These are phyloP conservation scores for Pygocentrus nattereri DNA, from an alignment of 2,797 vertebrate species.

Conservation along the genomic window DNA sequence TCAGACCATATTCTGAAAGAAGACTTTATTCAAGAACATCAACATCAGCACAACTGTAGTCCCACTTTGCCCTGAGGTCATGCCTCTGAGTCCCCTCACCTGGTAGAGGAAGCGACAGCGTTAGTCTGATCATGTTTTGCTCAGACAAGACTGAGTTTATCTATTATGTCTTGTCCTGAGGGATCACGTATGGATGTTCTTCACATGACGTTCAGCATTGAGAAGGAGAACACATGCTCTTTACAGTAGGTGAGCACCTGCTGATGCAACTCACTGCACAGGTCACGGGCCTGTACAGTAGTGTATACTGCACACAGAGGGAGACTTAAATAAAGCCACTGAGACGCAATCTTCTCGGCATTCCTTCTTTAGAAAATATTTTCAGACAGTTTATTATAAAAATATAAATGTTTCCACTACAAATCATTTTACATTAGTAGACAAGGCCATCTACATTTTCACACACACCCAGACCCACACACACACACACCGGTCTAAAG, in stretches of 20 bases:
- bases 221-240: slow-evolving; percentile 18
- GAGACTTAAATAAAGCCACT: slow-evolving; percentile 61
- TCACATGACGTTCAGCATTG: slow-evolving; percentile 8
- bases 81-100: slow-evolving; percentile 14
- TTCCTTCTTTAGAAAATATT: slow-evolving; percentile 99
- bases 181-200: slow-evolving; percentile 31
- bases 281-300: not conserved
- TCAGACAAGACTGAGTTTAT: slow-evolving; percentile 30
- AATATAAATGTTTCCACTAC: slow-evolving; percentile 99
- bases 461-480: slow-evolving; percentile 68
- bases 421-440: slow-evolving; percentile 99
- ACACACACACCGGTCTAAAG: slow-evolving; percentile 71
- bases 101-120: slow-evolving; percentile 1
- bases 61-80: slow-evolving; percentile 12
- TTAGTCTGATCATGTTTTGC: slow-evolving; percentile 28
- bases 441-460: slow-evolving; percentile 96
- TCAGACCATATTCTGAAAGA: not conserved
- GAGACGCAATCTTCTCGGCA: slow-evolving; percentile 80
- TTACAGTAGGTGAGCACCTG: slow-evolving; percentile 30
- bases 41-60: slow-evolving; percentile 24
- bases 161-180: slow-evolving; percentile 38
- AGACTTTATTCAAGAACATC: slow-evolving; percentile 8
- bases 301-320: not conserved
- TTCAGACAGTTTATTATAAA: slow-evolving; percentile 99
- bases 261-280: slow-evolving; percentile 10